Evolutionary conservation across 2,113 vertebrate species (phyloP).

Genomic region (Pampusana beccarii): DNA sequence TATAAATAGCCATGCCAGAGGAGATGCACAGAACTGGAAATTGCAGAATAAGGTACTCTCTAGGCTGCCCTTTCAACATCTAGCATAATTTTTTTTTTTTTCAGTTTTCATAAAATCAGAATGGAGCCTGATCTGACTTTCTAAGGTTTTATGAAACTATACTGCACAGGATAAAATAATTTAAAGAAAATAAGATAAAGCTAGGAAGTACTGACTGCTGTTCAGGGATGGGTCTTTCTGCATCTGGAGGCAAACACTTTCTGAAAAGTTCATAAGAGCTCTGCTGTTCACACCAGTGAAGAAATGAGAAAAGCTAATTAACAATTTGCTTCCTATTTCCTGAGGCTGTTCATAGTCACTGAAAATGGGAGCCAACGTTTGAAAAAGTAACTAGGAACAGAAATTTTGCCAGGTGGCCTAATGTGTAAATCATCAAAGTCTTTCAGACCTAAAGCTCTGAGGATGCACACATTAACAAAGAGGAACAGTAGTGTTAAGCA

Average conservation of each 20-base stretch:
- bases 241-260: background rate
- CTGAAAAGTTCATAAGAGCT: background rate
- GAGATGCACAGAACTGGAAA: background rate
- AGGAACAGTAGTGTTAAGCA: background rate
- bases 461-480: accelerated
- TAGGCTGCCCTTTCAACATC: background rate
- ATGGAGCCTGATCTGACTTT: background rate
- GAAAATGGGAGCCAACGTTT: background rate
- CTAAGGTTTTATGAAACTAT: background rate
- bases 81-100: background rate
- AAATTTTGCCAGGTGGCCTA: background rate
- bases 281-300: background rate
- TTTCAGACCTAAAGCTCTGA: background rate
- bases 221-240: background rate
- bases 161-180: background rate
- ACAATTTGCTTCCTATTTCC: background rate
- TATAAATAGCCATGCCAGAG: background rate
- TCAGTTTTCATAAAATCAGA: background rate
- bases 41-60: background rate
- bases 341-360: background rate
- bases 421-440: background rate
- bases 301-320: background rate
- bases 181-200: background rate
- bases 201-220: background rate
- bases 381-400: background rate